These are phyloP conservation scores for Antennarius maculatus DNA, from an alignment of 2,797 vertebrate genomes.

Conservation along the genomic window DNA sequence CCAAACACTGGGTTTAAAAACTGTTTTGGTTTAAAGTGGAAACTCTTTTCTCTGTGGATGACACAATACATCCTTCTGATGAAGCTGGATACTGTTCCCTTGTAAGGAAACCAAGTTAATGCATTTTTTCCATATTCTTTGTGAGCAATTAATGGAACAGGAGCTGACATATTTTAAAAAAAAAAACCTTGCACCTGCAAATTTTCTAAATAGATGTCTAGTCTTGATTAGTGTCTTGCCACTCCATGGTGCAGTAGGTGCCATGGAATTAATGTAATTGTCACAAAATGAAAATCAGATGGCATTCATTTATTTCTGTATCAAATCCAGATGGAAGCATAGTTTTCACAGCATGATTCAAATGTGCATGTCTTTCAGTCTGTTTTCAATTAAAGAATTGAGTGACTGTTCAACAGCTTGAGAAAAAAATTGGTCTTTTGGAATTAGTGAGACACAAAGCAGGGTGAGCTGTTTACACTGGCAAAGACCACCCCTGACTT, in stretches of 20 bases:
- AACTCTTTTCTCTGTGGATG: constrained; percentile 23
- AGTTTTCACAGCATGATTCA: constrained; percentile 73
- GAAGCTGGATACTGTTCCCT: neutral
- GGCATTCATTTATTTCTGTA: constrained; percentile 67
- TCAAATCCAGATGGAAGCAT: constrained; percentile 77
- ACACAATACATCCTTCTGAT: constrained; percentile 12
- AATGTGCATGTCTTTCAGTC: constrained; percentile 72
- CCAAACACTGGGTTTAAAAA: constrained; percentile 57
- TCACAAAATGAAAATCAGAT: constrained; percentile 74
- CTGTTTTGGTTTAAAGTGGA: constrained; percentile 58
- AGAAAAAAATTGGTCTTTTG: constrained; percentile 66
- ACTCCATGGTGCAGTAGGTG: constrained; percentile 52
- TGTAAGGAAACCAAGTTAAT: neutral
- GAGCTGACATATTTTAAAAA: constrained; percentile 13
- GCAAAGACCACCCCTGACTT: constrained; percentile 74
- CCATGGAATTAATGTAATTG: constrained; percentile 66
- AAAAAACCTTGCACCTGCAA: constrained; percentile 43
- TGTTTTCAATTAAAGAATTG: constrained; percentile 76
- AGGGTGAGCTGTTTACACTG: constrained; percentile 70
- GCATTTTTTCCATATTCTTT: constrained; percentile 32
- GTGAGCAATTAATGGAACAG: constrained; percentile 9
- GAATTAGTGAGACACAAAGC: constrained; percentile 69
- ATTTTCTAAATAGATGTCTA: constrained; percentile 43
- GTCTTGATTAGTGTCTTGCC: constrained; percentile 49
- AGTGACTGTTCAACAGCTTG: constrained; percentile 70